A percentile compares a stretch with the other conserved stretches of the same genome.
Evolutionary conservation across 1,140 invertebrate species (phyloP).

Genomic region (Asbolus verrucosus): DNA sequence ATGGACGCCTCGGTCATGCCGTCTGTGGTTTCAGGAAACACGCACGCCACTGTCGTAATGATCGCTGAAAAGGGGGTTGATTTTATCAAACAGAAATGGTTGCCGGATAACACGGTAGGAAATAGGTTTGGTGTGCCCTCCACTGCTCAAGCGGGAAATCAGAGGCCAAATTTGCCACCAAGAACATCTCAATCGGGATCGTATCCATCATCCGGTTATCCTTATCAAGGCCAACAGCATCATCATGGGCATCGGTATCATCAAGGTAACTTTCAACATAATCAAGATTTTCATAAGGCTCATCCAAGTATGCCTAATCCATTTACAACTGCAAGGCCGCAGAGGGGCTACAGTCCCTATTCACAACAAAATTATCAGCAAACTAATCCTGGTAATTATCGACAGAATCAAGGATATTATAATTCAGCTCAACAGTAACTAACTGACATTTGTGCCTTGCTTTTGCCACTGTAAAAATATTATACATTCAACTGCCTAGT

Average conservation of each 20-base stretch:
- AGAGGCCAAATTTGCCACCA: too few relatives aligned
- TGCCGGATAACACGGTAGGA: neutral
- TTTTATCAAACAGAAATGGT: slow-evolving; percentile 79
- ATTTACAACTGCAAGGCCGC: slow-evolving; percentile 5
- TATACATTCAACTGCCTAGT: too few relatives aligned
- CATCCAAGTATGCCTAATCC: slow-evolving; percentile 44
- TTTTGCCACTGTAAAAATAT: too few relatives aligned
- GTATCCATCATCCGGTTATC: neutral
- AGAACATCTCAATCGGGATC: too few relatives aligned
- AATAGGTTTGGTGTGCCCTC: slow-evolving; percentile 25
- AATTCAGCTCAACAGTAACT: too few relatives aligned
- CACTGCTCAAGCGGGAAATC: too few relatives aligned
- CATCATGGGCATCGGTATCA: too few relatives aligned
- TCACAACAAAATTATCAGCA: slow-evolving; percentile 10
- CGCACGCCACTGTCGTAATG: slow-evolving; percentile 86
- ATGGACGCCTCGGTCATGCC: slow-evolving; percentile 88
- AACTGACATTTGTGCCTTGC: too few relatives aligned
- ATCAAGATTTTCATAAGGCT: slow-evolving; percentile 4
- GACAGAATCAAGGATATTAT: neutral
- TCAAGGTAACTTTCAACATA: slow-evolving; percentile 23
- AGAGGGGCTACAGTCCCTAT: neutral
- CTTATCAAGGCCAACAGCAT: too few relatives aligned
- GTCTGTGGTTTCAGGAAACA: slow-evolving; percentile 79
- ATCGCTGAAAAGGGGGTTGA: slow-evolving; percentile 85
- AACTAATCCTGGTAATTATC: neutral